These are phyloP conservation scores for Melanotaenia maccullochi DNA, from an alignment of 2,797 vertebrate species.

Conservation along the genomic window DNA sequence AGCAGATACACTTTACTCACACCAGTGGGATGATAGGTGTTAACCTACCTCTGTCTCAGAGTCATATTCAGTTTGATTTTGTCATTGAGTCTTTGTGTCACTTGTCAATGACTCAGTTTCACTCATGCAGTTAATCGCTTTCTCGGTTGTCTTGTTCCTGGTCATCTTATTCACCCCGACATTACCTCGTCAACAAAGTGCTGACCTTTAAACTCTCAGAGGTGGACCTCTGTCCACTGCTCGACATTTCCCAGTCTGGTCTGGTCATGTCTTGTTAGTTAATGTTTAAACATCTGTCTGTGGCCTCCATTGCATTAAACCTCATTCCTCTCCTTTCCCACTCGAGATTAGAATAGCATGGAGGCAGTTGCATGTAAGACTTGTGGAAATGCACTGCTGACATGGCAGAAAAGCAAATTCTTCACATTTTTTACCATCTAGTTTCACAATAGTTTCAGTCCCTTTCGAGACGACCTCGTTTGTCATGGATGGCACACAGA, in stretches of 20 bases:
- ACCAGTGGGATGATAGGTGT: not conserved
- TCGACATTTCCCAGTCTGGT: conserved; percentile 38
- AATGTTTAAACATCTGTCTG: conserved; percentile 7
- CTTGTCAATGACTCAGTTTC: conserved; percentile 15
- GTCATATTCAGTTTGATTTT: not conserved
- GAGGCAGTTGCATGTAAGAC: conserved; percentile 23
- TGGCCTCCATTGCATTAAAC: conserved; percentile 26
- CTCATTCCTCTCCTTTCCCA: conserved; percentile 17
- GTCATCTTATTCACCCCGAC: conserved; percentile 28
- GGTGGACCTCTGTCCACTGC: conserved; percentile 30
- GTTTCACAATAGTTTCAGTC: conserved; percentile 12
- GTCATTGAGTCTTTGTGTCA: not conserved
- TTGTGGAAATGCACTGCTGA: conserved; percentile 46
- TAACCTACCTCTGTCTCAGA: not conserved
- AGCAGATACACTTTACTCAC: not conserved
- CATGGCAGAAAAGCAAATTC: conserved; percentile 68
- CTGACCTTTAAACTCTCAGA: conserved; percentile 47
- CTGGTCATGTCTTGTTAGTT: conserved; percentile 22
- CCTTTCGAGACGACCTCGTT: not conserved
- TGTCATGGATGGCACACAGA: conserved; percentile 11
- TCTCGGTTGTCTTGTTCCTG: conserved; percentile 19
- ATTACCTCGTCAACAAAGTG: conserved; percentile 36
- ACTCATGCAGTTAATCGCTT: conserved; percentile 19
- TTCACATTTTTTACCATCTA: conserved; percentile 50
- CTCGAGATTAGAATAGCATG: not conserved